Evolutionary conservation across 2,113 vertebrate species (phyloP).

Genomic region (Azemiops feae): DNA sequence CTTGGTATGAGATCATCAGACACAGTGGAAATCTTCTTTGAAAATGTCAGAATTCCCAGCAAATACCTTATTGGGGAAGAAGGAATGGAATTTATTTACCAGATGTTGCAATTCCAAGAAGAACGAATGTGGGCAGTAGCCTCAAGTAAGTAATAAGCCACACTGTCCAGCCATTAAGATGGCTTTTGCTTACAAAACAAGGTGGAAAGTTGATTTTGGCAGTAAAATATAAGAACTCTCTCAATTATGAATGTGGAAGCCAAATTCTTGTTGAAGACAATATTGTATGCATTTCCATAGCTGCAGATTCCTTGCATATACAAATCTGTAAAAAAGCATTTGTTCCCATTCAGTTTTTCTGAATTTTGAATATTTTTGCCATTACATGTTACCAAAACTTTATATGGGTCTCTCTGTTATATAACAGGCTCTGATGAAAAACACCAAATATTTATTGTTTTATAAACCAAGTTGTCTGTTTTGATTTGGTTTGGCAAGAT

Average conservation of each 20-base stretch:
- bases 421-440: neutral
- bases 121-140: slow-evolving; percentile 78
- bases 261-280: neutral
- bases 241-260: neutral
- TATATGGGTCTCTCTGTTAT: neutral
- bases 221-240: neutral
- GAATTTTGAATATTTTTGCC: neutral
- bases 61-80: slow-evolving; percentile 81
- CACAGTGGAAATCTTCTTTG: slow-evolving; percentile 82
- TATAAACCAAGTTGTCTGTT: neutral
- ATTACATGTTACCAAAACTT: neutral
- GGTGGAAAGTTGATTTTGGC: slow-evolving; percentile 38
- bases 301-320: neutral
- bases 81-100: slow-evolving; percentile 84
- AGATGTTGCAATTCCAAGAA: slow-evolving; percentile 89
- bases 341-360: neutral
- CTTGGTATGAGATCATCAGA: slow-evolving; percentile 84
- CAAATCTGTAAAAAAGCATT: neutral
- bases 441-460: neutral
- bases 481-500: neutral
- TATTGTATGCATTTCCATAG: slow-evolving; percentile 23
- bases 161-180: neutral
- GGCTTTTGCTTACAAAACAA: neutral
- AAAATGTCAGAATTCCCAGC: slow-evolving; percentile 79
- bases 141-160: slow-evolving; percentile 67